phyloP scores from a whole-genome alignment of 2,797 vertebrate species.

The Lepilemur septentrionalis region DNA sequence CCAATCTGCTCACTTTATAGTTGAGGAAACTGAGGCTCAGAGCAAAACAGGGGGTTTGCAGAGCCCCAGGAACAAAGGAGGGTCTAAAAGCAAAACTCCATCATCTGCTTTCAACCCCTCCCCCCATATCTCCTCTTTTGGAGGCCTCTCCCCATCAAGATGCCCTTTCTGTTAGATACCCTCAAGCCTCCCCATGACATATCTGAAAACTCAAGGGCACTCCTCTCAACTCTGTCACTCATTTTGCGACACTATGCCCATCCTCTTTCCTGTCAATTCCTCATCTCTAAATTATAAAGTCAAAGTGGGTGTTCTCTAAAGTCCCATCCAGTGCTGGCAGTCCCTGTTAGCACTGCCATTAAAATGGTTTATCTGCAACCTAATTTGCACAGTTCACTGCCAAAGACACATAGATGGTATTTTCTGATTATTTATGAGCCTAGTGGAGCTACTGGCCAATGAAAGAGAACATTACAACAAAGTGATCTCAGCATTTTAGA shows the following conservation, averaged over 20 bases:
- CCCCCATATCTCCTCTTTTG: neutral
- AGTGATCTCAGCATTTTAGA: neutral
- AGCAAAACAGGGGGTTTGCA: neutral
- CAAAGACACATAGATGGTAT: neutral
- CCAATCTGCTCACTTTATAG: neutral
- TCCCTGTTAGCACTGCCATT: neutral
- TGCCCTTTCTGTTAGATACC: neutral
- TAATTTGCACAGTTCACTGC: neutral
- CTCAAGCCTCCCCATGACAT: neutral
- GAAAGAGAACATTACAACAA: neutral
- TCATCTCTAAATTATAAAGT: neutral
- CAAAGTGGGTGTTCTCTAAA: neutral
- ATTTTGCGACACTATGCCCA: neutral
- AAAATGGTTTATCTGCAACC: neutral
- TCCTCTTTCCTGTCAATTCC: neutral
- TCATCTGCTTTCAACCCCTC: neutral
- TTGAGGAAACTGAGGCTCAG: neutral
- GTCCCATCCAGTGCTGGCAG: neutral
- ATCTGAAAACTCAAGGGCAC: neutral
- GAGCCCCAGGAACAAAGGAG: neutral
- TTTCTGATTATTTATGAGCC: constrained; percentile 36
- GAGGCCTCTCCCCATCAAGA: neutral
- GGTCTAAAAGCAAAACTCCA: neutral
- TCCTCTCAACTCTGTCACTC: neutral
- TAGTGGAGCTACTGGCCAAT: neutral